Evolutionary conservation across 2,888 invertebrate genomes (phyloP).

Genomic region (Euzetes globulus): DNA sequence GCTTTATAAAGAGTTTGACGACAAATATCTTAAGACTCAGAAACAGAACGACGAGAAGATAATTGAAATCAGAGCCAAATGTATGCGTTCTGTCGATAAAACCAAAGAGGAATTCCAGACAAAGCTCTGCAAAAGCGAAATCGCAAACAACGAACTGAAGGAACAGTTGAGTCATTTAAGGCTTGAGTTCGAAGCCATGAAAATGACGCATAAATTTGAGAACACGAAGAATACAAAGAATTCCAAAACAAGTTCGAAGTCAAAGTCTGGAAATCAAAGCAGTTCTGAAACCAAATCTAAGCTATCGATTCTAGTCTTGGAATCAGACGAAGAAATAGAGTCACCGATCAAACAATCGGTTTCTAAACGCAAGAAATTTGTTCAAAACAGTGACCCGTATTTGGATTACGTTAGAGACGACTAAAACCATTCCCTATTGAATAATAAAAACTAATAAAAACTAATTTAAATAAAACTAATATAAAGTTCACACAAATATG

Average conservation of each 20-base stretch:
- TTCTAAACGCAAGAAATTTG: slow-evolving; percentile 15
- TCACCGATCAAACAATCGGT: not conserved
- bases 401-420: not conserved
- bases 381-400: not conserved
- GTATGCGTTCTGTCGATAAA: not conserved
- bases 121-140: not conserved
- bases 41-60: not conserved
- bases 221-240: not conserved
- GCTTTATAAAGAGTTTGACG: not conserved
- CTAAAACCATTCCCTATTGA: not conserved
- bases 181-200: slow-evolving; percentile 3
- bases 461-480: not conserved
- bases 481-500: too few relatives aligned
- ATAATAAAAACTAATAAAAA: not conserved
- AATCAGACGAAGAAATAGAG: not conserved
- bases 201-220: not conserved
- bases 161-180: not conserved
- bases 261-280: not conserved
- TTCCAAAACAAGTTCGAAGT: not conserved
- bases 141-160: not conserved
- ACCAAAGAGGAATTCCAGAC: slow-evolving; percentile 13
- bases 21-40: not conserved
- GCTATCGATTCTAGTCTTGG: not conserved
- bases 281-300: not conserved
- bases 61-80: slow-evolving; percentile 11